Conservation (phyloP, 2,797 vertebrate species). For the Rousettus madagascariensis region DNA sequence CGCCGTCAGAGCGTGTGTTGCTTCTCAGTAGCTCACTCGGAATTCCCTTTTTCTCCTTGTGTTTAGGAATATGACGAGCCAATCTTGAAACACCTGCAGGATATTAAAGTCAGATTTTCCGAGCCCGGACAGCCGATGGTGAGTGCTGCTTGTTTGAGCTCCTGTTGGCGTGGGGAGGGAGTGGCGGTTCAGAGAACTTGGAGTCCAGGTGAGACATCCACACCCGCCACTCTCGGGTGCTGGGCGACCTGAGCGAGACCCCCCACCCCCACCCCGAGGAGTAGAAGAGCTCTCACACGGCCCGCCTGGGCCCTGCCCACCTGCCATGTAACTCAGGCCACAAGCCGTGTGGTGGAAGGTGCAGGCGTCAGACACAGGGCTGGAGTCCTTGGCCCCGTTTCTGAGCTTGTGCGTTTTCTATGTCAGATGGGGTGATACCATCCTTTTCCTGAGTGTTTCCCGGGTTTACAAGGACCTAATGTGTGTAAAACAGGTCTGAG, state of each 20-base stretch:
- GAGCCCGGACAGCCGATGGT: constrained; percentile 96
- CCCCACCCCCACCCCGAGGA: no score
- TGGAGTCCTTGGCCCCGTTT: neutral
- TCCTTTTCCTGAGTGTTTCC: neutral
- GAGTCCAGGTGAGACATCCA: neutral
- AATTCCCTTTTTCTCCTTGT: neutral
- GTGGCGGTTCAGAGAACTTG: neutral
- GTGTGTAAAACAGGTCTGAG: neutral
- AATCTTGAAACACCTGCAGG: constrained; percentile 96
- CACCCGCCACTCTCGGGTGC: no score
- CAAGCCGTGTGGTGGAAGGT: neutral
- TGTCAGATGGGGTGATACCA: neutral
- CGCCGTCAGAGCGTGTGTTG: accelerated
- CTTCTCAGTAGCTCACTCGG: neutral
- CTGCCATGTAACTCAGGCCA: neutral
- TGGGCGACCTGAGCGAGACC: neutral
- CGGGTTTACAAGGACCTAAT: accelerated
- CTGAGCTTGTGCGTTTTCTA: neutral
- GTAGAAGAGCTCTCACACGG: accelerated
- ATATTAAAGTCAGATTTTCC: constrained; percentile 97
- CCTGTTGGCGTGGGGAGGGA: neutral
- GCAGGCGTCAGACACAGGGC: accelerated
- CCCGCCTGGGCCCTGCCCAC: neutral
- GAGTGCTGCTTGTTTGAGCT: constrained; percentile 72
- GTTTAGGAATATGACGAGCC: constrained; percentile 95